These are phyloP conservation scores for Sus scrofa DNA, from an alignment of 2,113 vertebrate genomes.

Conservation along the genomic window T2T-Sscrofa CM000819.6:12549501-12550000, in stretches of 20 bases:
- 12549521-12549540: not conserved
- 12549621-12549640: not conserved
- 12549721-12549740: not conserved
- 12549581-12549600: not conserved
- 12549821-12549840: not conserved
- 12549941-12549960: not conserved
- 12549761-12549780: not conserved
- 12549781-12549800: not conserved
- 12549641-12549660: not conserved
- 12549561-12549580: not conserved
- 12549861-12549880: not conserved
- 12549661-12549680: not conserved
- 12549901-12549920: not conserved
- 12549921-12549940: not conserved
- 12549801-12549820: not conserved
- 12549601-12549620: not conserved
- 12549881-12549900: not conserved
- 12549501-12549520: fast-evolving
- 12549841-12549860: not conserved
- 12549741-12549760: not conserved
- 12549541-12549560: not conserved
- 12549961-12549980: not conserved
- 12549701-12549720: not conserved
- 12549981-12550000: not conserved
- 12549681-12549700: not conserved